Conservation (phyloP, 2,888 invertebrate genomes). For the Cosmia pyralina region DNA sequence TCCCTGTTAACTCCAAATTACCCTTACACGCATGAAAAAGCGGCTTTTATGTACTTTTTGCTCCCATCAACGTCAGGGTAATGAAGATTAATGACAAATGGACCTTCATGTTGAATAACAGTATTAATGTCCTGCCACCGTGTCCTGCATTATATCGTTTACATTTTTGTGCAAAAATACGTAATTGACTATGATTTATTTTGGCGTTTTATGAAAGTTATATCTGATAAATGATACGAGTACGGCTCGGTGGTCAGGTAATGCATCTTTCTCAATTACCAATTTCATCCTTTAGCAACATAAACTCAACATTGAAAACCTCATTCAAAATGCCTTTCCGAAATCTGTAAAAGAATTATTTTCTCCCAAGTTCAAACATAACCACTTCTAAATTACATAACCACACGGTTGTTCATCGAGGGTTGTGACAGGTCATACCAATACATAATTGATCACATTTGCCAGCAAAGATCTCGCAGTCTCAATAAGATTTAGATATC, state of each 20-base stretch:
- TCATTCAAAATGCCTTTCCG: background rate
- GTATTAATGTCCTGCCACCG: constrained; percentile 43
- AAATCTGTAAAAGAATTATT: background rate
- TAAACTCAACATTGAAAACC: background rate
- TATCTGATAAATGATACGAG: constrained; percentile 31
- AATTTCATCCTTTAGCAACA: background rate
- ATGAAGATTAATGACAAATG: constrained; percentile 64
- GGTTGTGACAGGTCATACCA: constrained; percentile 39
- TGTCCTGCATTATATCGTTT: constrained; percentile 37
- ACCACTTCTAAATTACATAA: constrained; percentile 29
- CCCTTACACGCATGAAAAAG: constrained; percentile 48
- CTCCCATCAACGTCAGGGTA: constrained; percentile 45
- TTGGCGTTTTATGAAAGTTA: constrained; percentile 40
- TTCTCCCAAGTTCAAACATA: constrained; percentile 4
- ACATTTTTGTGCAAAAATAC: constrained; percentile 25
- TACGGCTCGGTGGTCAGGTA: background rate
- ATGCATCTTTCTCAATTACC: background rate
- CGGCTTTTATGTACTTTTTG: constrained; percentile 53
- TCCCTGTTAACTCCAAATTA: constrained; percentile 38
- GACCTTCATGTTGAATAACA: constrained; percentile 43
- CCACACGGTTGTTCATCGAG: constrained; percentile 27
- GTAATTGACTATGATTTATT: constrained; percentile 46
- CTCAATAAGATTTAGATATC: constrained; percentile 58
- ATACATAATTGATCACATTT: constrained; percentile 52
- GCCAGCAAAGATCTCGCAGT: constrained; percentile 27